Base-by-base conservation (phyloP, 1,140 invertebrate species). In the Delia radicum region DNA sequence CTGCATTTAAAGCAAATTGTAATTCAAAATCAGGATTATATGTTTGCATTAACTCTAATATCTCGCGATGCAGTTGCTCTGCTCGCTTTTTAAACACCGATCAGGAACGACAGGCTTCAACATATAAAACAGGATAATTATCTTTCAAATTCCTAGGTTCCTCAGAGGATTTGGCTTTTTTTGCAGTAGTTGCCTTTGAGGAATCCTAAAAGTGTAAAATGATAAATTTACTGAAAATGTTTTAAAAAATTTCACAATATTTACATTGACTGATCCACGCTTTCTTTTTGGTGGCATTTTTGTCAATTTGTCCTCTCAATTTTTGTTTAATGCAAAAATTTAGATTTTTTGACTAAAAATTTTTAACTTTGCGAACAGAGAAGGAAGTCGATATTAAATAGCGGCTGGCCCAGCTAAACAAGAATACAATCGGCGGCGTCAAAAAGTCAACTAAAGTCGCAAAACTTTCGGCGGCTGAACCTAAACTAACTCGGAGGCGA, bases 51-150 rank as follows among this genome's bases (percentile, higher is more conserved):
- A 78, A 81, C 0, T 80, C 77, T 6, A 77, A 62, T 18, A 84
- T 55, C 5, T 79, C 77, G 1, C 76, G 76, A 55, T 85, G 81
- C 63, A 85, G 42, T 69, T 83, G 81, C 46, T 79, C 73, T 26
- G 83, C 83, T 46, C 83, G 83, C 15, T 81, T 78, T 21, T 79
- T 77, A 75, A 85, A 85, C 13, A 85, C 83, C 26, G 63, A 27
- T 5, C 75, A 77, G 8, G 76, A 33, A 10, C 76, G 77, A 63
- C 82, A 83, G 72, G 77, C 80, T 26, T 84, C 82, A 2, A 84
- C 81, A 26, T 84, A 84, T 0, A 84, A 79, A 18, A 84, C 82
- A 4, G 82, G 82, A 26, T 79, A 79, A 8, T 26, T 42, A 2
- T 78, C 76, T 42, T 78, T 75, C 71, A 83, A 6, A n/a, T 63